Conservation (phyloP, 1,140 invertebrate species). For the Cyclargus thomasi region DNA sequence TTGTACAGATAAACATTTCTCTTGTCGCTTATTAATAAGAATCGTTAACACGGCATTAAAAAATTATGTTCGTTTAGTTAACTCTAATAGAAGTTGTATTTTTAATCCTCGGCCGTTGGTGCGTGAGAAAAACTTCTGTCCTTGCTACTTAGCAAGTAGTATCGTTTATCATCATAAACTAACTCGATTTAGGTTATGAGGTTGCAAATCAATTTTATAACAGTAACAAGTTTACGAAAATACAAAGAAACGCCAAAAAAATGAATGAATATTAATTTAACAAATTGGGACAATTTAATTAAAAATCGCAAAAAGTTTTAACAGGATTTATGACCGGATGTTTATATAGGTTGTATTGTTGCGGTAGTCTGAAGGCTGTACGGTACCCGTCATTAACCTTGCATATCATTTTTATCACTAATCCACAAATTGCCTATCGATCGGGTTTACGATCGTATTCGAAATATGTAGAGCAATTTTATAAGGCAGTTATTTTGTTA, state of each 20-base stretch:
- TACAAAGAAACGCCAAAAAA: background rate
- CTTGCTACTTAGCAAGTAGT: background rate
- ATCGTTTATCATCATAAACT: no score
- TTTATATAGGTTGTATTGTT: background rate
- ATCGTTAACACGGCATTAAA: background rate
- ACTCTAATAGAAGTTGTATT: background rate
- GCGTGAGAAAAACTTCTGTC: background rate
- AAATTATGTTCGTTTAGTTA: background rate
- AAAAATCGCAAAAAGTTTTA: background rate
- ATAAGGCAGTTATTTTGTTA: no score
- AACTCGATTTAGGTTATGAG: no score
- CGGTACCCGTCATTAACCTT: background rate
- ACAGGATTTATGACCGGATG: background rate
- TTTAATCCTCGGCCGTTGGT: background rate
- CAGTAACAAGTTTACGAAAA: background rate
- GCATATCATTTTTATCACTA: background rate
- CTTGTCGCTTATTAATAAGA: slow-evolving; percentile 3
- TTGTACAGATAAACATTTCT: slow-evolving; percentile 7
- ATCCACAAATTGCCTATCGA: background rate
- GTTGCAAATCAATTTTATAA: background rate
- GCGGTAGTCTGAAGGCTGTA: background rate
- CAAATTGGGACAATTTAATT: background rate
- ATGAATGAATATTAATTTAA: background rate
- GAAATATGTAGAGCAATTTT: no score
- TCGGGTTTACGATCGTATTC: background rate